Conservation (phyloP, 2,113 vertebrate species). For the Chaenocephalus aceratus region DNA sequence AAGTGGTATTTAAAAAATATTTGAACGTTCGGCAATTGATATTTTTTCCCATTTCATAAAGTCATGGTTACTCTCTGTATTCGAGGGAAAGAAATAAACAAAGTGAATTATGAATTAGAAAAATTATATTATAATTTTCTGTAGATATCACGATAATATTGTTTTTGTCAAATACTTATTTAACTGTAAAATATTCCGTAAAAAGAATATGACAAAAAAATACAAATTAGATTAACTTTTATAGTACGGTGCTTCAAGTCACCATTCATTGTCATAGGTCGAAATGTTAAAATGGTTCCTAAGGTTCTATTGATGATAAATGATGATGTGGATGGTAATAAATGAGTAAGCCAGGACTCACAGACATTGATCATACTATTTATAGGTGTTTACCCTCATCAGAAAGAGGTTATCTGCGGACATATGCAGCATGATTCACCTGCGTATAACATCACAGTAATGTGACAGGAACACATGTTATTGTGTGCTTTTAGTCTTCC, state of each 20-base stretch:
- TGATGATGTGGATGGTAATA: not conserved
- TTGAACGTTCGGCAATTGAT: no score
- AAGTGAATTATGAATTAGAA: no score
- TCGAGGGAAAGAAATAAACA: no score
- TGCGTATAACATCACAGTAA: not conserved
- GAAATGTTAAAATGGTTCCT: not conserved
- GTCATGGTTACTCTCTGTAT: no score
- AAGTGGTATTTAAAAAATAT: no score
- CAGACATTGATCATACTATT: not conserved
- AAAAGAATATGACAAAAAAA: not conserved
- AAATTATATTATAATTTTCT: no score
- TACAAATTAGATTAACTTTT: not conserved
- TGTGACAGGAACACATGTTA: constrained; percentile 9
- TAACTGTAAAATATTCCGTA: not conserved
- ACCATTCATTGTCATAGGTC: not conserved
- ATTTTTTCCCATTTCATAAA: no score
- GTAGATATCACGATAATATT: no score
- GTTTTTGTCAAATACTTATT: no score
- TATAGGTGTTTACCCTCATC: not conserved
- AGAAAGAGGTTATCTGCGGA: not conserved
- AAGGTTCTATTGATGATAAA: not conserved
- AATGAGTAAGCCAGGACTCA: not conserved
- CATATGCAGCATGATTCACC: constrained; percentile 24
- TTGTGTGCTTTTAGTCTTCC: constrained; percentile 1
- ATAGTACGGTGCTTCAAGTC: not conserved